Evolutionary conservation across 2,113 vertebrate species (phyloP).

Genomic region (Pipa parva): DNA sequence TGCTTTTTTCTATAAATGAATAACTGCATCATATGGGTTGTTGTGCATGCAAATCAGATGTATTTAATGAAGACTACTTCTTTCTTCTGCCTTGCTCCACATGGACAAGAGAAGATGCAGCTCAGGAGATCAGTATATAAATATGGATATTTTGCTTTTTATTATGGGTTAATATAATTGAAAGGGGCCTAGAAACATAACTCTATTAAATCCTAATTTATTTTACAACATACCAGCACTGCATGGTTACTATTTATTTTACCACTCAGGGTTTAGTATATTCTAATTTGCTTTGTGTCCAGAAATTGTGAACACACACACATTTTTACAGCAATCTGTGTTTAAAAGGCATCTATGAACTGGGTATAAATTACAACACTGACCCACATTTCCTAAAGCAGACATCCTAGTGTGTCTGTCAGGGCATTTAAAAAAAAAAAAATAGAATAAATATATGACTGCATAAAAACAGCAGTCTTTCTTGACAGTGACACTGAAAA

Average conservation of each 20-base stretch:
- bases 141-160: slow-evolving; percentile 9
- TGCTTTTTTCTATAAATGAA: neutral
- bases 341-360: neutral
- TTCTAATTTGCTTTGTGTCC: neutral
- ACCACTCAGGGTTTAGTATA: neutral
- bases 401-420: too few species aligned
- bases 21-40: neutral
- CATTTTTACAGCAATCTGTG: neutral
- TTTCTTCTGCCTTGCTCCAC: slow-evolving; percentile 3
- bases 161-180: slow-evolving; percentile 10
- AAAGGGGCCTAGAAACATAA: slow-evolving; percentile 19
- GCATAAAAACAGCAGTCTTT: too few species aligned
- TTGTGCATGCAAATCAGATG: neutral
- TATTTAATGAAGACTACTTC: slow-evolving; percentile 12
- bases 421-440: too few species aligned
- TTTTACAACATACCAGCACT: slow-evolving; percentile 14
- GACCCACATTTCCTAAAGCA: too few species aligned
- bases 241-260: slow-evolving; percentile 11
- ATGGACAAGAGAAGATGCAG: neutral
- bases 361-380: too few species aligned
- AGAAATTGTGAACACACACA: neutral
- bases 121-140: slow-evolving; percentile 11
- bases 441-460: too few species aligned
- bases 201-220: slow-evolving; percentile 40
- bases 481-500: too few species aligned